Evolutionary conservation across 2,888 invertebrate genomes (phyloP).

Genomic region (Psococerastis gibbosa): DNA sequence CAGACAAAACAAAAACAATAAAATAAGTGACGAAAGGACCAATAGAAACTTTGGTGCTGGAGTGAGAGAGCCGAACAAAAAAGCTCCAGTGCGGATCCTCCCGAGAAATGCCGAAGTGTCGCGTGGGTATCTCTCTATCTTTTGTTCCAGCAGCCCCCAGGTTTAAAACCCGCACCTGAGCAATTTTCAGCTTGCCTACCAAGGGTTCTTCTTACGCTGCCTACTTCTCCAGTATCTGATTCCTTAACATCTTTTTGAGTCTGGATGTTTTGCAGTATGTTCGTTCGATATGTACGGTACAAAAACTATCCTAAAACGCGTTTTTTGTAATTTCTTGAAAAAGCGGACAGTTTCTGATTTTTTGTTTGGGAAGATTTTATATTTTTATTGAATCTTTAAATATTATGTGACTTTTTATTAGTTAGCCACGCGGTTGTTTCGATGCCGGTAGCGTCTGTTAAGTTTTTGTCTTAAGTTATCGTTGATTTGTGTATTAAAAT

Average conservation of each 20-base stretch:
- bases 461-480: too few relatives aligned
- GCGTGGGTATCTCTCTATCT: slow-evolving; percentile 10
- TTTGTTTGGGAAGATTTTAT: slow-evolving; percentile 5
- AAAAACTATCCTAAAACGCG: slow-evolving; percentile 8
- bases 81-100: not conserved
- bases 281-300: slow-evolving; percentile 8
- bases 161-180: not conserved
- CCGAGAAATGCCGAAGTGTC: slow-evolving; percentile 6
- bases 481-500: too few relatives aligned
- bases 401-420: slow-evolving; percentile 10
- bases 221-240: not conserved
- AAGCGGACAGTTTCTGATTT: slow-evolving; percentile 6
- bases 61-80: slow-evolving; percentile 4
- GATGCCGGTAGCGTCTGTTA: too few relatives aligned
- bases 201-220: not conserved
- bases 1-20: too few relatives aligned
- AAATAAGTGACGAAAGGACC: too few relatives aligned
- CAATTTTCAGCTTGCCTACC: not conserved
- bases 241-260: slow-evolving; percentile 9
- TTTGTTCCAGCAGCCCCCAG: slow-evolving; percentile 3
- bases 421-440: too few relatives aligned
- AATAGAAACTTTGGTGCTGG: slow-evolving; percentile 3
- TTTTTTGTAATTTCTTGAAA: slow-evolving; percentile 6
- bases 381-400: slow-evolving; percentile 8
- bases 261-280: slow-evolving; percentile 9